Evolutionary conservation across 2,113 vertebrate species (phyloP).

Genomic region (Egretta garzetta): DNA sequence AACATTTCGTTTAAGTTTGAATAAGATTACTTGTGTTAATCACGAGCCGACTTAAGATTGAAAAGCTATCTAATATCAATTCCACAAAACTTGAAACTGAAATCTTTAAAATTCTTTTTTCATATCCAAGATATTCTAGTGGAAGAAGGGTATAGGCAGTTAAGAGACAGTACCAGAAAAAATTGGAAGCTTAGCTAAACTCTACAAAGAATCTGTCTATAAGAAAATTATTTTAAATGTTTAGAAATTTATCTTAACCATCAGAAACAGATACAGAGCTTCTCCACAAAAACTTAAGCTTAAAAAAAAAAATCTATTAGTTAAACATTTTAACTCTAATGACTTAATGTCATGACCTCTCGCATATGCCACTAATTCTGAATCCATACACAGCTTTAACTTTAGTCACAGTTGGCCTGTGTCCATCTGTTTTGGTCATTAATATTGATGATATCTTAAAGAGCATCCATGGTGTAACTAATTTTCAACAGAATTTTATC

Average conservation of each 20-base stretch:
- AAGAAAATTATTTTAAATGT: background rate
- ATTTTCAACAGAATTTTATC: background rate
- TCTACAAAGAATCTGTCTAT: background rate
- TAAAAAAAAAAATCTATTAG: background rate
- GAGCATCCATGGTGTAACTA: background rate
- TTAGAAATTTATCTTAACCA: background rate
- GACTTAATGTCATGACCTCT: background rate
- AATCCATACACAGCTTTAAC: background rate
- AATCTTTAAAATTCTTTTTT: background rate
- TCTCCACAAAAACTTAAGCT: background rate
- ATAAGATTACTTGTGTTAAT: background rate
- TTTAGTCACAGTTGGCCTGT: background rate
- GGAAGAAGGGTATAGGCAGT: background rate
- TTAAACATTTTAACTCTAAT: background rate
- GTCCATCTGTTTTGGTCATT: background rate
- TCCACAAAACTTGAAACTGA: background rate
- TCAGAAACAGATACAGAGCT: background rate
- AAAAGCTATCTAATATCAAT: background rate
- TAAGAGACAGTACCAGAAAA: background rate
- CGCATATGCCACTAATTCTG: background rate
- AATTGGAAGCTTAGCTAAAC: background rate
- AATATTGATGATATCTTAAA: background rate
- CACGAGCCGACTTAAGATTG: background rate
- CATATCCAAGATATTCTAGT: background rate
- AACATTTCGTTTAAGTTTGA: background rate